A percentile compares a stretch with the other conserved stretches of the same genome.
phyloP scores from a whole-genome alignment of 1,140 invertebrate species.

The Atopsyche davidsoni region DNA sequence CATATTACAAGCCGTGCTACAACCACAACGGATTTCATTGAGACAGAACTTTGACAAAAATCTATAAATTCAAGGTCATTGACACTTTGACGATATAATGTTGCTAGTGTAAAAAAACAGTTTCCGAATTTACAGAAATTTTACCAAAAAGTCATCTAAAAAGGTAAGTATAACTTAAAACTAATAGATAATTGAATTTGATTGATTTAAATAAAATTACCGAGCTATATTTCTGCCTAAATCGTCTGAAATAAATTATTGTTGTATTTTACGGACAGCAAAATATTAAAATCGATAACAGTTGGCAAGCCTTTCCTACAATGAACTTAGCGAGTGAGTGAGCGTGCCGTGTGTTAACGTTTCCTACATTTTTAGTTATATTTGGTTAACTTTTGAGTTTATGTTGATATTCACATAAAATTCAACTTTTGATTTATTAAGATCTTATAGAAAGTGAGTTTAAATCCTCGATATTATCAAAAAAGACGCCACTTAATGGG shows the following conservation, averaged over 20 bases:
- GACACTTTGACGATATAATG: slow-evolving; percentile 21
- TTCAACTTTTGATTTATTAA: slow-evolving; percentile 20
- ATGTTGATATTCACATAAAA: slow-evolving; percentile 23
- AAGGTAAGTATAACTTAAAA: no score
- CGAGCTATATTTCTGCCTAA: not conserved
- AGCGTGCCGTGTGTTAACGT: slow-evolving; percentile 25
- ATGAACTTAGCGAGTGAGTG: slow-evolving; percentile 26
- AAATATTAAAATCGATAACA: slow-evolving; percentile 22
- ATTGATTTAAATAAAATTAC: not conserved
- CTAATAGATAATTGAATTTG: slow-evolving; percentile 1
- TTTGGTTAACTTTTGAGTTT: slow-evolving; percentile 27
- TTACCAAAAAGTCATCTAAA: no score
- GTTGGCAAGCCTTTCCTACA: slow-evolving; percentile 24
- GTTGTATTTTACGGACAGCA: slow-evolving; percentile 7
- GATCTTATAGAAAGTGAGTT: slow-evolving; percentile 18
- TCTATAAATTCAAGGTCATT: slow-evolving; percentile 31
- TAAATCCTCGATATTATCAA: slow-evolving; percentile 17
- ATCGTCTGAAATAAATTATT: slow-evolving; percentile 10
- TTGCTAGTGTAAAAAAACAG: slow-evolving; percentile 22
- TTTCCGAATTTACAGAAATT: no score
- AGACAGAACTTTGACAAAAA: slow-evolving; percentile 16
- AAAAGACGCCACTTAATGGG: slow-evolving; percentile 23
- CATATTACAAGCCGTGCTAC: no score
- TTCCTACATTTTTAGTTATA: slow-evolving; percentile 26
- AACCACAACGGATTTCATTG: slow-evolving; percentile 6